Base-by-base conservation (phyloP, 2,113 vertebrate genomes). In the Oreotragus oreotragus region DNA sequence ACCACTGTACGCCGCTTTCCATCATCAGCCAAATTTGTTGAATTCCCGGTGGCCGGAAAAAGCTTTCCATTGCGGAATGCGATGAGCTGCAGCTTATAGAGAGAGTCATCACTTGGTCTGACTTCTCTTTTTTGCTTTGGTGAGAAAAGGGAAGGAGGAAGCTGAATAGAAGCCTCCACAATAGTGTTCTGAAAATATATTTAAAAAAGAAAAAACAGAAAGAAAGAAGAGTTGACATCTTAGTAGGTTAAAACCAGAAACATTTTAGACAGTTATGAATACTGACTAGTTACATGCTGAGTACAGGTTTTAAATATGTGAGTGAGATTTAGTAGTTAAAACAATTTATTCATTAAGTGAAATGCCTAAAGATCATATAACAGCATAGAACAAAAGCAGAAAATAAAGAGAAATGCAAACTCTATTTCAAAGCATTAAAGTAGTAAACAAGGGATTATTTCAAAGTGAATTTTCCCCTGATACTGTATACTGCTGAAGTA, bases 1-100 rank as follows among this genome's bases (percentile, higher is more conserved):
- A 99, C 99, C 85, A 99, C 99, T 1, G 99, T 99, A 21, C 99
- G 99, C 33, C 99, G 99, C 86, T 99, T 99, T 10, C 99, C 99
- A n/a, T 99, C 98, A 0, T 99, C 99, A 0, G 99, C 99, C 98
- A 99, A 98, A 8, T 98, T 97, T 6, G 99, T 99, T 33, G 99
- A 99, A 98, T 99, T 99, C n/a, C 99, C 99, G 0, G 99, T 99
- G 76, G 99, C 99, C 51, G 99, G 99, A 49, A 99, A 99, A 89
- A 99, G 99, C 98, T 99, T 99, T 86, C 99, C 99, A 16, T 99
- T 99, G 88, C 99, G 99, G 97, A 99, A 99, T 0, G 99, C 99
- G 66, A 99, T 99, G 55, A 99, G 99, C 53, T 99, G 99, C 64
- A 99, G 99, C 98, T 99, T 99, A 96, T 99, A 99, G 88, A 99